A percentile compares a stretch with the other conserved stretches of the same genome.
These are phyloP conservation scores for Melanerpes formicivorus DNA, from an alignment of 2,113 vertebrate genomes.

Conservation along the genomic window DNA sequence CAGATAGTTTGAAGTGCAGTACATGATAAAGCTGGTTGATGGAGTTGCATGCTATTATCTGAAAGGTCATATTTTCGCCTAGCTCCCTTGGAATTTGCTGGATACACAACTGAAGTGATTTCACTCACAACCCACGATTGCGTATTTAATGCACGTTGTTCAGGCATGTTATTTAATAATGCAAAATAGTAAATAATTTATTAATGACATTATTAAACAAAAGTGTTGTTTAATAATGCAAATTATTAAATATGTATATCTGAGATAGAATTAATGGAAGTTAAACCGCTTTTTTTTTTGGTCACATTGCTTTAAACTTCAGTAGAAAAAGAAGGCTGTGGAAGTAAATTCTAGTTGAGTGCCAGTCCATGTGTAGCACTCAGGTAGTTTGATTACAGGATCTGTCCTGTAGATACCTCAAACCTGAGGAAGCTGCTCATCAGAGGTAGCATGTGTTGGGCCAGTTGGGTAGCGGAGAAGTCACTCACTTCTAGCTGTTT, in stretches of 20 bases:
- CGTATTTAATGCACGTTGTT: neutral
- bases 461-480: neutral
- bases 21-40: constrained; percentile 59
- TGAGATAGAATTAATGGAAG: neutral
- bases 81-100: constrained; percentile 63
- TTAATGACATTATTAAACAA: neutral
- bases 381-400: neutral
- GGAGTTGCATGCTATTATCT: constrained; percentile 43
- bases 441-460: neutral
- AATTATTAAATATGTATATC: neutral
- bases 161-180: neutral
- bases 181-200: neutral
- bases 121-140: neutral
- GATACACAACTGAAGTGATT: constrained; percentile 34
- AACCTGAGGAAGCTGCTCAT: neutral
- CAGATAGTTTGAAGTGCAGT: constrained; percentile 26
- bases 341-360: neutral
- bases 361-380: neutral
- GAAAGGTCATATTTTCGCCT: constrained; percentile 69
- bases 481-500: neutral
- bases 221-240: neutral
- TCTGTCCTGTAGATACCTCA: neutral
- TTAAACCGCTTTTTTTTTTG: neutral
- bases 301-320: neutral
- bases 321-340: neutral